Evolutionary conservation across 2,888 invertebrate genomes (phyloP).

Genomic region (Ichneumoninae sp.): DNA sequence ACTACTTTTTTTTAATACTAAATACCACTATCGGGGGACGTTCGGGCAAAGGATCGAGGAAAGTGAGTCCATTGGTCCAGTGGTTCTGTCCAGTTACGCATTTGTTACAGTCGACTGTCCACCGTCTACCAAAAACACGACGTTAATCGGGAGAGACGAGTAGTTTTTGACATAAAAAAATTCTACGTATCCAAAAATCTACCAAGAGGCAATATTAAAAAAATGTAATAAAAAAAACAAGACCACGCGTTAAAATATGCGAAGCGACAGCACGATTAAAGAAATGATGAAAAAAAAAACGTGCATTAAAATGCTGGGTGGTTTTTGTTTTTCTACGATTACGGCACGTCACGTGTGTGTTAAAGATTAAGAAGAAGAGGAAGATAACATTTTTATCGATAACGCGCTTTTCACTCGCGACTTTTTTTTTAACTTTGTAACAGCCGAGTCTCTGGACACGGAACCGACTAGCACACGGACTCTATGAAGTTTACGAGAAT

Average conservation of each 20-base stretch:
- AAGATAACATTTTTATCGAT: conserved; percentile 10
- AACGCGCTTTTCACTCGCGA: conserved; percentile 8
- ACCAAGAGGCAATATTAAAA: conserved; percentile 64
- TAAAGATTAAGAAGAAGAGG: conserved; percentile 53
- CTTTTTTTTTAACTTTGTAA: conserved; percentile 62
- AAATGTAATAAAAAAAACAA: conserved; percentile 51
- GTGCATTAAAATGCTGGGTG: conserved; percentile 75
- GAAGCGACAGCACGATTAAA: conserved; percentile 55
- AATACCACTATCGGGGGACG: conserved; percentile 26
- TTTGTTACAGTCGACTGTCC: conserved; percentile 75
- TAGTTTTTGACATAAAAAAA: conserved; percentile 58
- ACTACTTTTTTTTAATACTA: conserved; percentile 8
- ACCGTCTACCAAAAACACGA: conserved; percentile 73
- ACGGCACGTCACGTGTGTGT: conserved; percentile 74
- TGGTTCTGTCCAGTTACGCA: conserved; percentile 77
- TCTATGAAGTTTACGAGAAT: conserved; percentile 62
- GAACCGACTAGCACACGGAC: conserved; percentile 61
- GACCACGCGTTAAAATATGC: conserved; percentile 57
- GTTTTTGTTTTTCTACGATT: conserved; percentile 62
- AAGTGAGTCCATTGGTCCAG: conserved; percentile 63
- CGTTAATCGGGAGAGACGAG: conserved; percentile 67
- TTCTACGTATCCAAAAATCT: conserved; percentile 55
- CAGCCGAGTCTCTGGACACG: conserved; percentile 75
- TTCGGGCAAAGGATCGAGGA: conserved; percentile 43
- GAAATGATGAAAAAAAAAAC: conserved; percentile 67